These are phyloP conservation scores for Thereva nobilitata DNA, from an alignment of 2,888 invertebrate genomes.

Conservation along the genomic window DNA sequence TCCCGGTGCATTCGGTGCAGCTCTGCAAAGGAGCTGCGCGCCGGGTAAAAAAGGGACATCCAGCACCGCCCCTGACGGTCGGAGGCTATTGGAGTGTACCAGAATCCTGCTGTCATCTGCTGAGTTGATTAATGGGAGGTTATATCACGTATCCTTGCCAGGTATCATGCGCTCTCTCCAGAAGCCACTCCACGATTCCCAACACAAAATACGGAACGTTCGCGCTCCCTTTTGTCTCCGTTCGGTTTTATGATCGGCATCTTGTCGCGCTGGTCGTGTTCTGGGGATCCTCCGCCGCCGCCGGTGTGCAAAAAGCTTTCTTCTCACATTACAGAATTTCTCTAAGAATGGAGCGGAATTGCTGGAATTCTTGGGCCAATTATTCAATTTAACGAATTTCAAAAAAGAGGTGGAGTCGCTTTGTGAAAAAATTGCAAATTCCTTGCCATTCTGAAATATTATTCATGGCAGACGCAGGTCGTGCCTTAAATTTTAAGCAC, in stretches of 20 bases:
- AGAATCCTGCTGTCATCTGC: conserved; percentile 9
- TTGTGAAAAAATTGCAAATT: too few relatives aligned
- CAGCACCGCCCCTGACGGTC: conserved; percentile 11
- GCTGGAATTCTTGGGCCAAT: conserved; percentile 24
- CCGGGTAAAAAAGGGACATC: conserved; percentile 6
- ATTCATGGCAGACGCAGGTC: too few relatives aligned
- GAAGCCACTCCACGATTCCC: neutral
- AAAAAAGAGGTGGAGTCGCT: neutral
- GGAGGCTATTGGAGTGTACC: conserved; percentile 11
- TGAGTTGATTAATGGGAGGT: conserved; percentile 16
- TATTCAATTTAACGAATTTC: conserved; percentile 29
- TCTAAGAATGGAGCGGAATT: conserved; percentile 17
- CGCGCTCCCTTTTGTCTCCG: conserved; percentile 7
- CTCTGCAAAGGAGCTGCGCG: neutral
- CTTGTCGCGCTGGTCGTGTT: conserved; percentile 13
- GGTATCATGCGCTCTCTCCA: conserved; percentile 8
- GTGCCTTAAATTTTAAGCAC: too few relatives aligned
- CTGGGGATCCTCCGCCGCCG: conserved; percentile 4
- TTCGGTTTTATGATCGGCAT: neutral
- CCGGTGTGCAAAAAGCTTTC: conserved; percentile 16
- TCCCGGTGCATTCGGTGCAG: neutral
- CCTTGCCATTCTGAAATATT: too few relatives aligned
- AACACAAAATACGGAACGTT: neutral
- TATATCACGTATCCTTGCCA: conserved; percentile 18
- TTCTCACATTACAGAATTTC: conserved; percentile 28